Evolutionary conservation across 2,888 invertebrate species (phyloP).

Genomic region (Coleophora deauratella): DNA sequence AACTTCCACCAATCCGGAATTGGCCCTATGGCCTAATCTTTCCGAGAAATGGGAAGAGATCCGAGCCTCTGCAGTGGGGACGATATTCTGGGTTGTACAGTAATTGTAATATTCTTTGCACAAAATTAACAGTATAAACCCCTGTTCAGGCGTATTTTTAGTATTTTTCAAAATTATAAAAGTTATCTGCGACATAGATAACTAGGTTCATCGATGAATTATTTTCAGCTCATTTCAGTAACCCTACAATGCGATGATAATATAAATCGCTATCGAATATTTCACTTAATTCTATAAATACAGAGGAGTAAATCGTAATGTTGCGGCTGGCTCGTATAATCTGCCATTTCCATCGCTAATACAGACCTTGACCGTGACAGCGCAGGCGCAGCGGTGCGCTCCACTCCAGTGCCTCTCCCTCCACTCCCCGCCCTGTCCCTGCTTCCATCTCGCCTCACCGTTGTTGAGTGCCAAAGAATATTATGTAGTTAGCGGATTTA

Average conservation of each 20-base stretch:
- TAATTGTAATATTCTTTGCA: no score
- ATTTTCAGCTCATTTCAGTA: no score
- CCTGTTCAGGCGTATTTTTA: no score
- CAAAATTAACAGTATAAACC: no score
- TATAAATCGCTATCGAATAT: not conserved
- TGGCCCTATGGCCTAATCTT: no score
- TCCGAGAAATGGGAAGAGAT: no score
- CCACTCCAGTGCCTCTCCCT: conserved; percentile 39
- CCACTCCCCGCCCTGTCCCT: conserved; percentile 18
- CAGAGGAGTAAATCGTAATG: conserved; percentile 25
- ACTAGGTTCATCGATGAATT: no score
- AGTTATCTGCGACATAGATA: no score
- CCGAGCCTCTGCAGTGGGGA: no score
- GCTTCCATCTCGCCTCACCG: not conserved
- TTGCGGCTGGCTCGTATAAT: conserved; percentile 31
- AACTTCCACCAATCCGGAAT: no score
- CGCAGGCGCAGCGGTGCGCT: conserved; percentile 39
- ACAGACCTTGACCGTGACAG: conserved; percentile 64
- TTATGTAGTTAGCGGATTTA: not conserved
- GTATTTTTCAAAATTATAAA: no score
- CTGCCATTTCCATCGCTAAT: conserved; percentile 37
- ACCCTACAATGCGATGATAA: not conserved
- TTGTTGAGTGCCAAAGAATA: conserved; percentile 15
- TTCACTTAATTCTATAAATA: conserved; percentile 18
- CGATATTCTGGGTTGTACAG: no score